A percentile compares a stretch with the other conserved stretches of the same genome.
phyloP scores from a whole-genome alignment of 2,797 vertebrate species.

The Heteromormyrus szaboi region DNA sequence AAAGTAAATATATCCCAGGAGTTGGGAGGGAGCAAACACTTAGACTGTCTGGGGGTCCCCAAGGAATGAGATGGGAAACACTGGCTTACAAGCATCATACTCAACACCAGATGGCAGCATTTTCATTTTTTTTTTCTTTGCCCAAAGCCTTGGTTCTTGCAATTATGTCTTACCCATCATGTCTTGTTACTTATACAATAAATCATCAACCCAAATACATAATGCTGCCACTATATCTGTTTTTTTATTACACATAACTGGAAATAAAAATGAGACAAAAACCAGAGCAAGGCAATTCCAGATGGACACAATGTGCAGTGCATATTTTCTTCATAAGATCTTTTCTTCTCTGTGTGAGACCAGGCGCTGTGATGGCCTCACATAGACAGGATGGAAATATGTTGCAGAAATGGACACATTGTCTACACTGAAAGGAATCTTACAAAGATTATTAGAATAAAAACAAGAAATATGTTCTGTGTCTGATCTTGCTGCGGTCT shows the following conservation, averaged over 20 bases:
- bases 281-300: not conserved
- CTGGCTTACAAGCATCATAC: not conserved
- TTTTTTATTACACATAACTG: not conserved
- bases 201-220: not conserved
- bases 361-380: not conserved
- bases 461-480: not conserved
- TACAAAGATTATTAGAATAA: not conserved
- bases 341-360: not conserved
- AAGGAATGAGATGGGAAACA: not conserved
- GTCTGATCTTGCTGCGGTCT: not conserved
- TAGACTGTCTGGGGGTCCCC: not conserved
- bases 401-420: not conserved
- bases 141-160: not conserved
- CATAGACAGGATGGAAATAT: not conserved
- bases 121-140: not conserved
- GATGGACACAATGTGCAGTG: not conserved
- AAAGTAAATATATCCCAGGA: not conserved
- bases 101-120: slow-evolving; percentile 9
- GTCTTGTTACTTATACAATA: not conserved
- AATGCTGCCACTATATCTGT: not conserved
- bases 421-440: not conserved
- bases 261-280: not conserved
- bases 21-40: not conserved
- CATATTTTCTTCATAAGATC: not conserved
- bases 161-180: not conserved